Conservation (phyloP, 2,888 invertebrate genomes). For the Ochropleura plecta region DNA sequence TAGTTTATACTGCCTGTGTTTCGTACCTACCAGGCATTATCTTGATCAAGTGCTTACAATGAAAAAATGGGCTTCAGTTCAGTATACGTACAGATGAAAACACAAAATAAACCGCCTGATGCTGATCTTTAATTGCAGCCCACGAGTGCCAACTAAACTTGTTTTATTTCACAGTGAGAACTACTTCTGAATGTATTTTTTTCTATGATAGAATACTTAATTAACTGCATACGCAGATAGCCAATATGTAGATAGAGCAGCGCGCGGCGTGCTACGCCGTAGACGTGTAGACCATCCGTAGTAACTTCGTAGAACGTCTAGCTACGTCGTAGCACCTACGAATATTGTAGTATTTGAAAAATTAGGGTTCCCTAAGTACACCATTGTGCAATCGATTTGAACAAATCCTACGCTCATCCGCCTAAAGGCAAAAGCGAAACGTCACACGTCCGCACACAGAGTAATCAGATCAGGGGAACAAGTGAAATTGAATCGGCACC, state of each 20-base stretch:
- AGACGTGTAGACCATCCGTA: conserved; percentile 14
- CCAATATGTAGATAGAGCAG: background rate
- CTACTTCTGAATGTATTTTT: too few species aligned
- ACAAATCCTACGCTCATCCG: conserved; percentile 60
- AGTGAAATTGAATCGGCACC: conserved; percentile 88
- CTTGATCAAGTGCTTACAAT: background rate
- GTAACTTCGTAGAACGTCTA: background rate
- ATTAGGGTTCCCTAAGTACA: conserved; percentile 17
- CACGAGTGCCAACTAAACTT: background rate
- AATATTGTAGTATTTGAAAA: conserved; percentile 14
- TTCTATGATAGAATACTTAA: too few species aligned
- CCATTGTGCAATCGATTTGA: conserved; percentile 57
- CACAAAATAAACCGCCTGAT: background rate
- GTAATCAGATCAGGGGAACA: conserved; percentile 87
- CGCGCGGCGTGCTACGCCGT: conserved; percentile 38
- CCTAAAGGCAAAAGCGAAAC: conserved; percentile 66
- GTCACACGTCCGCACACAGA: conserved; percentile 80
- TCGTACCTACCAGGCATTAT: background rate
- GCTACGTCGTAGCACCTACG: conserved; percentile 18
- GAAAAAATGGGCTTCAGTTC: background rate
- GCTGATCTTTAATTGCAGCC: background rate
- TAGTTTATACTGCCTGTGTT: background rate
- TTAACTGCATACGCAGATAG: too few species aligned
- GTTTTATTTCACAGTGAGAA: background rate
- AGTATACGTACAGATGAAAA: background rate